phyloP scores from a whole-genome alignment of 2,797 vertebrate genomes.

The Pantherophis alleghaniensis region DNA sequence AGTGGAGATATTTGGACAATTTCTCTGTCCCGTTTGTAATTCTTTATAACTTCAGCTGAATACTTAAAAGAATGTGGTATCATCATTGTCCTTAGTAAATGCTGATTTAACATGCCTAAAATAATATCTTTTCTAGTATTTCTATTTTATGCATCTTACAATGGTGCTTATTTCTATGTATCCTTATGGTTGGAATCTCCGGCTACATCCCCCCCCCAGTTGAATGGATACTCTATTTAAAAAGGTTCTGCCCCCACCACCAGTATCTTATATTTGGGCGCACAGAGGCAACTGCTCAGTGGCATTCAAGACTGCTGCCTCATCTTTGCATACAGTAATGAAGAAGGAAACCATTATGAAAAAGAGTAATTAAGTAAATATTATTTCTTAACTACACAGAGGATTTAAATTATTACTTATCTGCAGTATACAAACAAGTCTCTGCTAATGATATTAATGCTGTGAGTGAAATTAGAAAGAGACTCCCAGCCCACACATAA shows the following conservation, averaged over 20 bases:
- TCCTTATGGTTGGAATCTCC: background rate
- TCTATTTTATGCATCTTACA: background rate
- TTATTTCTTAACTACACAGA: slow-evolving; percentile 31
- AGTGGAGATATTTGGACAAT: background rate
- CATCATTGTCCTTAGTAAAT: background rate
- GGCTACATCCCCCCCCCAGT: background rate
- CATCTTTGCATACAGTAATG: slow-evolving; percentile 22
- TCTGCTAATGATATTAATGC: slow-evolving; percentile 30
- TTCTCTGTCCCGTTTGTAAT: background rate
- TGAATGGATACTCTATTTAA: background rate
- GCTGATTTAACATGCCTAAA: background rate
- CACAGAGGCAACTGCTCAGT: background rate
- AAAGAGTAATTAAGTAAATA: slow-evolving; percentile 22
- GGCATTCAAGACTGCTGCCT: slow-evolving; percentile 3
- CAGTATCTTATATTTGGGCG: slow-evolving; percentile 17
- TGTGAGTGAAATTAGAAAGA: slow-evolving; percentile 44
- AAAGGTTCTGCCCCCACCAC: background rate
- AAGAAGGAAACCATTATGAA: slow-evolving; percentile 18
- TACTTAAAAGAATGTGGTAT: background rate
- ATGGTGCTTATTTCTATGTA: background rate
- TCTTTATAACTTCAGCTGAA: background rate
- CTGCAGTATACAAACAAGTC: slow-evolving; percentile 24
- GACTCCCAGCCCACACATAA: background rate
- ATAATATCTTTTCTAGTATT: background rate
- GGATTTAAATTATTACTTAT: slow-evolving; percentile 32